A percentile compares a stretch with the other conserved stretches of the same genome.
Evolutionary conservation across 2,888 invertebrate genomes (phyloP).

Genomic region (Pteria penguin): DNA sequence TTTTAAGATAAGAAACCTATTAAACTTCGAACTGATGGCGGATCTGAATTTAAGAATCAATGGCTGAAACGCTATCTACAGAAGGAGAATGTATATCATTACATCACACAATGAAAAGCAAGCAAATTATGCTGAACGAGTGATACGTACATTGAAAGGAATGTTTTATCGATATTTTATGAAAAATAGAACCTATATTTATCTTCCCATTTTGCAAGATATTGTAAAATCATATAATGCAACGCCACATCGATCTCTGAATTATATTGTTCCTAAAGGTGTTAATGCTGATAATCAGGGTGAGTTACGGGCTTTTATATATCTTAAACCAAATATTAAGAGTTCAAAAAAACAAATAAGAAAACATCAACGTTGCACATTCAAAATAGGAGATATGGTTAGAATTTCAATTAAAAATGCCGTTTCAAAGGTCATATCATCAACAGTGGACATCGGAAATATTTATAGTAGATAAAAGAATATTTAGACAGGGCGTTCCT

Average conservation of each 20-base stretch:
- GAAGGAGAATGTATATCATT: conserved; percentile 20
- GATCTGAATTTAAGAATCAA: conserved; percentile 41
- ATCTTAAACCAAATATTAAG: conserved; percentile 17
- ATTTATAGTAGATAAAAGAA: conserved; percentile 19
- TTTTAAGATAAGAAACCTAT: conserved; percentile 24
- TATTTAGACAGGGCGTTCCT: conserved; percentile 32
- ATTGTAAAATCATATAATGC: conserved; percentile 39
- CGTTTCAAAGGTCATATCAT: conserved; percentile 13
- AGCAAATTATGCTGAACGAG: conserved; percentile 32
- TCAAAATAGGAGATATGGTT: conserved; percentile 18
- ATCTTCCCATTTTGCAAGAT: conserved; percentile 39
- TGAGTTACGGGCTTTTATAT: conserved; percentile 41
- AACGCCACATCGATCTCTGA: conserved; percentile 43
- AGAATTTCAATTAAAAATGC: neutral
- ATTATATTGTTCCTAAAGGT: conserved; percentile 43
- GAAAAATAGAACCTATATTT: conserved; percentile 32
- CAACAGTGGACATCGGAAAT: conserved; percentile 23
- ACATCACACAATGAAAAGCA: conserved; percentile 20
- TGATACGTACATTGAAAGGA: conserved; percentile 18
- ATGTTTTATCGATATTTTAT: conserved; percentile 27
- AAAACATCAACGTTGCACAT: neutral
- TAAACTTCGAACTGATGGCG: conserved; percentile 37
- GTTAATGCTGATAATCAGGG: conserved; percentile 39
- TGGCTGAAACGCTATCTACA: conserved; percentile 10
- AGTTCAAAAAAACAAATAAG: neutral